Percentiles rank a stretch among this genome's conserved stretches.
Conservation (phyloP, 2,888 invertebrate species). For the Xanthia togata region DNA sequence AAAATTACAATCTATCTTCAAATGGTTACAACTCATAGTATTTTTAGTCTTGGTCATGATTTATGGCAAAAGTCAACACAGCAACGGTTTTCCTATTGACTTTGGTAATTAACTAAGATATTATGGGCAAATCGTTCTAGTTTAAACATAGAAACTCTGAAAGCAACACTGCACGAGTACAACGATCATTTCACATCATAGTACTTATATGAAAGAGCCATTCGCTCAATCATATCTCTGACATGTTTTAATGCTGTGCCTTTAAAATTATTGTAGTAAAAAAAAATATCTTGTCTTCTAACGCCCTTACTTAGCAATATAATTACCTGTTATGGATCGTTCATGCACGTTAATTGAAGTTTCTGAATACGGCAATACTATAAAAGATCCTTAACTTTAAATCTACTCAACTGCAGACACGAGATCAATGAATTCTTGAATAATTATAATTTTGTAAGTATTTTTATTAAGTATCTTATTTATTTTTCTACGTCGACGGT, state of each 20-base stretch:
- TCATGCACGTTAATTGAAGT: not conserved
- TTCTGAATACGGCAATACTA: not conserved
- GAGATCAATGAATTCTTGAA: slow-evolving; percentile 62
- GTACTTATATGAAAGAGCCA: not conserved
- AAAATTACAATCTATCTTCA: not conserved
- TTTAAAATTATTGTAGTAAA: not conserved
- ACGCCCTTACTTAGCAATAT: not conserved
- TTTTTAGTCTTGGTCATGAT: too few relatives aligned
- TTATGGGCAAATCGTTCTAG: not conserved
- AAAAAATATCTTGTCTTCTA: not conserved
- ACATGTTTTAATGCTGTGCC: not conserved
- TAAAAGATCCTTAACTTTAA: slow-evolving; percentile 12
- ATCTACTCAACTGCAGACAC: slow-evolving; percentile 68
- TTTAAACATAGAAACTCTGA: not conserved
- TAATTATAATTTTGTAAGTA: slow-evolving; percentile 66
- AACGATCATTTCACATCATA: not conserved
- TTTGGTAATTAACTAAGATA: not conserved
- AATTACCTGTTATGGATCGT: not conserved
- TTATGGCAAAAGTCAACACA: too few relatives aligned
- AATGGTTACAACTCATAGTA: not conserved
- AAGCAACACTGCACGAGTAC: too few relatives aligned
- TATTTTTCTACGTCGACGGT: slow-evolving; percentile 81
- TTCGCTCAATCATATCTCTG: not conserved
- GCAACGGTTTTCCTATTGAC: not conserved
- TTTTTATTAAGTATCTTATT: slow-evolving; percentile 81